These are phyloP conservation scores for Scartelaos histophorus DNA, from an alignment of 2,113 vertebrate genomes.

Conservation along the genomic window DNA sequence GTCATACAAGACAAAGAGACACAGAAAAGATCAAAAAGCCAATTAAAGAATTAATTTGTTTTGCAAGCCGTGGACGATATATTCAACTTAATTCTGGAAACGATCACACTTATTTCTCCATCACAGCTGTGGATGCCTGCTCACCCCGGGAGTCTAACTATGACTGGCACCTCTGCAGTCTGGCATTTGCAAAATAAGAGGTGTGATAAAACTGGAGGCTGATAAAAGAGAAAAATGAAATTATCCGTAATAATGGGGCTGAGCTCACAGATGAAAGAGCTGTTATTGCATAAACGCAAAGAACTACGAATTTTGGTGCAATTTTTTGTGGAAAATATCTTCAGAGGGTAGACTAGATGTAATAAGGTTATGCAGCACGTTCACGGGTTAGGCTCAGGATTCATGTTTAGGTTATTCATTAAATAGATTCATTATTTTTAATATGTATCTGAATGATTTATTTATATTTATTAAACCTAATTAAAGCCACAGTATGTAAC, in stretches of 20 bases:
- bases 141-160: not conserved
- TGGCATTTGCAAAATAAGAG: conserved; percentile 5
- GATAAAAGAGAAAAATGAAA: conserved; percentile 3
- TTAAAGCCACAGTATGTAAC: no score
- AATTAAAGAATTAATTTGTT: not conserved
- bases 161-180: conserved; percentile 4
- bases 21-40: not conserved
- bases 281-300: not conserved
- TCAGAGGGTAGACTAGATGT: not conserved
- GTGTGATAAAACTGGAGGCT: not conserved
- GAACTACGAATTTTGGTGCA: not conserved
- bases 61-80: not conserved
- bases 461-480: no score
- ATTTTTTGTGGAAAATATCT: not conserved
- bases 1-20: not conserved
- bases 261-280: not conserved
- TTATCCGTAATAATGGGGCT: not conserved
- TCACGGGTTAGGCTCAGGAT: not conserved
- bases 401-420: no score
- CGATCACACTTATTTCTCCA: not conserved
- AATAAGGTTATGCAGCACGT: not conserved
- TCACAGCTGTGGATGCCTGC: not conserved
- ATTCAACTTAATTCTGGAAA: not conserved
- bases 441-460: no score
- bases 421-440: no score